These are phyloP conservation scores for Sphaeridia pumilis DNA, from an alignment of 2,888 invertebrate species.

Conservation along the genomic window DNA sequence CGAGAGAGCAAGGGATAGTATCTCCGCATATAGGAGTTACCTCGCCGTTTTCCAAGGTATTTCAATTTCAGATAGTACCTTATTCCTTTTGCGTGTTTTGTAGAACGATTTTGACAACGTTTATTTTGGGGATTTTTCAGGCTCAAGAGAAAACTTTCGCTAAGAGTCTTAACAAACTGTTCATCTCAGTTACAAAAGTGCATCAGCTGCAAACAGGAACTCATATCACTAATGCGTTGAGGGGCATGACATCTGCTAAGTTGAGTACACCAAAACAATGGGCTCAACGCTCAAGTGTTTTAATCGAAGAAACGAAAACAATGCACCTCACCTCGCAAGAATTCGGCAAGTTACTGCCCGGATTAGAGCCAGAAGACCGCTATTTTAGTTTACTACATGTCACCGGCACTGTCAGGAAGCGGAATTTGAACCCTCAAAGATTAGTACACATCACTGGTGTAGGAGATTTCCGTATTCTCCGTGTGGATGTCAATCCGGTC, in stretches of 20 bases:
- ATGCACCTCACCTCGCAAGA: constrained; percentile 10
- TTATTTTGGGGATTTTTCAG: constrained; percentile 37
- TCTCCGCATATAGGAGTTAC: constrained; percentile 55
- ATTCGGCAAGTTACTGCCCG: constrained; percentile 16
- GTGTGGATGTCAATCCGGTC: constrained; percentile 45
- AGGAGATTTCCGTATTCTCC: constrained; percentile 83
- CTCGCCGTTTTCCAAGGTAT: constrained; percentile 23
- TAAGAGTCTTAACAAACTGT: constrained; percentile 25
- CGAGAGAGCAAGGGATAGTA: constrained; percentile 72
- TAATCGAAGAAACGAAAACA: constrained; percentile 21
- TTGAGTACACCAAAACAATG: constrained; percentile 28
- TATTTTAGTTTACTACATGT: constrained; percentile 57
- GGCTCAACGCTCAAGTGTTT: constrained; percentile 24
- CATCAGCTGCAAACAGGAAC: constrained; percentile 72
- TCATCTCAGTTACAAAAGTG: constrained; percentile 50
- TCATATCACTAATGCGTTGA: constrained; percentile 32
- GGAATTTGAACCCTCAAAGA: constrained; percentile 70
- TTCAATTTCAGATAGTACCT: not conserved
- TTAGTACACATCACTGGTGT: constrained; percentile 82
- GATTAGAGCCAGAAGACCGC: constrained; percentile 11
- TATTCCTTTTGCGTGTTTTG: constrained; percentile 24
- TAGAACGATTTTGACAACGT: constrained; percentile 37
- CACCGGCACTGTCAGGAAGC: constrained; percentile 76
- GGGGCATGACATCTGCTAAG: constrained; percentile 31
- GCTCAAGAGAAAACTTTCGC: constrained; percentile 40